Evolutionary conservation across 2,888 invertebrate genomes (phyloP).

Genomic region (Andrena trimmerana): DNA sequence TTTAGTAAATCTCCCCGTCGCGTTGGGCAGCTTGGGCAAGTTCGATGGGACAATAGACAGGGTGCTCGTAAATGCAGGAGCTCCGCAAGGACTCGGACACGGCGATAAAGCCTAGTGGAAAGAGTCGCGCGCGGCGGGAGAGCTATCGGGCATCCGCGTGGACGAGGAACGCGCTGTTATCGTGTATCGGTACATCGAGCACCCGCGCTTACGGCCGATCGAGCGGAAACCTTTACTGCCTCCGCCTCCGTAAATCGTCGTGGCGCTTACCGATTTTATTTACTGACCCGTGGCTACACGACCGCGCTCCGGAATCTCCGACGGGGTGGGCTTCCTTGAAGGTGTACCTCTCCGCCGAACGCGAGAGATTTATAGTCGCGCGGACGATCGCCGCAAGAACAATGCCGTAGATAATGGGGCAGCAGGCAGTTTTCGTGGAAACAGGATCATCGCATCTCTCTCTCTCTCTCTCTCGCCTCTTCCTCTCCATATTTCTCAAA

Average conservation of each 20-base stretch:
- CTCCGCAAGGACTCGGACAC: constrained; percentile 45
- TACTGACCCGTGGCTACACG: constrained; percentile 59
- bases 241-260: constrained; percentile 75
- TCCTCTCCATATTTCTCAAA: not conserved
- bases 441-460: constrained; percentile 39
- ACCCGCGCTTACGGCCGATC: constrained; percentile 78
- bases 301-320: constrained; percentile 56
- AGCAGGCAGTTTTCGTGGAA: constrained; percentile 63
- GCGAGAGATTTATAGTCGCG: constrained; percentile 63
- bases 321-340: constrained; percentile 56
- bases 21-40: constrained; percentile 5
- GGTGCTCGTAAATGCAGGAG: constrained; percentile 60
- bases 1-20: constrained; percentile 49
- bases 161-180: constrained; percentile 75
- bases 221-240: constrained; percentile 80
- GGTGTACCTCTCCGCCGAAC: constrained; percentile 48
- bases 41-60: constrained; percentile 48
- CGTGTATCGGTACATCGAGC: constrained; percentile 79
- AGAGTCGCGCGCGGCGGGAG: constrained; percentile 55
- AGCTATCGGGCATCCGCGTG: constrained; percentile 44
- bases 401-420: constrained; percentile 71
- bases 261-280: constrained; percentile 77
- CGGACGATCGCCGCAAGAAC: constrained; percentile 66
- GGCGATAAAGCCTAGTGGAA: constrained; percentile 61
- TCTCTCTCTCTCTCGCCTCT: not conserved